Evolutionary conservation across 1,140 invertebrate species (phyloP), one percentile per base, ranked within the genome.

Genomic region (Lucilia sericata): DNA sequence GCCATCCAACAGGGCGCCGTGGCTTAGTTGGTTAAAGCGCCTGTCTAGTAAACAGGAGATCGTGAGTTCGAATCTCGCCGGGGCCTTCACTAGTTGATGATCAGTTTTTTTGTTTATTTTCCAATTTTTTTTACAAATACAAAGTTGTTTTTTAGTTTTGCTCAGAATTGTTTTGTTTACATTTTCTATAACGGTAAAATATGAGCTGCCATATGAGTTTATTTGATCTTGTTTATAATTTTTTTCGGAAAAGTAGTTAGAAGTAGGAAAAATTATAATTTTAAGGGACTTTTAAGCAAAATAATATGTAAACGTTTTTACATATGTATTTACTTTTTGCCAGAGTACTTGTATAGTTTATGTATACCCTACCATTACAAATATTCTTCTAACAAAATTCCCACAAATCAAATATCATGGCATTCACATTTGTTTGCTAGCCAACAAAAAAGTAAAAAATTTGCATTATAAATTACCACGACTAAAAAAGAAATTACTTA

Each of bases 21-120:
- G 92, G 92, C 92, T 93, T 93, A 93, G 92, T 93, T 93, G 92
- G 92, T 93, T 93, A 93, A 93, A 93, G 92, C 92, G 92, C 92
- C 92, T 93, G 92, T 93, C 92, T 93, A 93, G 92, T 93, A 92
- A 92, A 92, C 92, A 93, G 91, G 91, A 92, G 92, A 92, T 92
- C 91, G 91, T 87, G 92, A 91, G 92, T 92, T 92, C 91, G 92
- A 91, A 91, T 91, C 89, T 90, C 92, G 90, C 91, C 92, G 92
- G 92, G 90, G 92, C 91, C 92, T 87, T 2, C 19, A 42, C 2
- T 30, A 60, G 17, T 60, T 9, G 65, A 17, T 70, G n/a, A 70
- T 19, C n/a, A 21, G 2, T 21, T 70, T 70, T 70, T 25, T 60
- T 60, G 5, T 70, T n/a, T 21, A 78, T 19, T 78, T 78, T 36